Evolutionary conservation across 2,888 invertebrate species (phyloP).

Genomic region (Mythimna lalbum): DNA sequence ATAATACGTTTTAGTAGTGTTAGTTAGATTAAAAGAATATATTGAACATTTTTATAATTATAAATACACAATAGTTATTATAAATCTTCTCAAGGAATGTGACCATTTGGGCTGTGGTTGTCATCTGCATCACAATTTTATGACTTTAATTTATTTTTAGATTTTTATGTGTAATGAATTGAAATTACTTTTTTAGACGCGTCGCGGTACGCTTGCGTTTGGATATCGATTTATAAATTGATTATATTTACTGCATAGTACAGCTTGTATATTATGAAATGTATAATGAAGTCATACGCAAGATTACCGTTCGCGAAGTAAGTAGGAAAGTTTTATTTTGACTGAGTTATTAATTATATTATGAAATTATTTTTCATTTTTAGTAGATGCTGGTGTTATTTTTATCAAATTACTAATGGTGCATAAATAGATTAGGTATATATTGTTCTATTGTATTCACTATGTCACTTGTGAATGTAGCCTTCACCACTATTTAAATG

Average conservation of each 20-base stretch:
- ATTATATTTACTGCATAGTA: slow-evolving; percentile 4
- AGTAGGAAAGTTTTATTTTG: slow-evolving; percentile 57
- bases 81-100: slow-evolving; percentile 61
- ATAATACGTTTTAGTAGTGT: slow-evolving; percentile 84
- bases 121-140: slow-evolving; percentile 82
- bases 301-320: slow-evolving; percentile 41
- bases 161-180: slow-evolving; percentile 53
- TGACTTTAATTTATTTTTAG: slow-evolving; percentile 66
- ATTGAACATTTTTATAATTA: slow-evolving; percentile 65
- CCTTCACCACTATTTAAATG: slow-evolving; percentile 46
- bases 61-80: slow-evolving; percentile 58
- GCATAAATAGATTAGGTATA: slow-evolving; percentile 78
- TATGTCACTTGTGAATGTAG: slow-evolving; percentile 55
- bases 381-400: slow-evolving; percentile 67
- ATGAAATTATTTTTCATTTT: slow-evolving; percentile 49
- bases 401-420: slow-evolving; percentile 75
- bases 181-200: slow-evolving; percentile 56
- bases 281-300: slow-evolving; percentile 28
- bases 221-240: slow-evolving; percentile 27
- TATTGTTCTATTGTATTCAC: slow-evolving; percentile 65
- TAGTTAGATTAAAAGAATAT: slow-evolving; percentile 68
- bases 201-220: slow-evolving; percentile 44
- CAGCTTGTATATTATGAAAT: slow-evolving; percentile 26
- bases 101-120: slow-evolving; percentile 80
- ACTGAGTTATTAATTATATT: slow-evolving; percentile 59